These are phyloP conservation scores for Chromis chromis DNA, from an alignment of 2,797 vertebrate genomes.

Conservation along the genomic window DNA sequence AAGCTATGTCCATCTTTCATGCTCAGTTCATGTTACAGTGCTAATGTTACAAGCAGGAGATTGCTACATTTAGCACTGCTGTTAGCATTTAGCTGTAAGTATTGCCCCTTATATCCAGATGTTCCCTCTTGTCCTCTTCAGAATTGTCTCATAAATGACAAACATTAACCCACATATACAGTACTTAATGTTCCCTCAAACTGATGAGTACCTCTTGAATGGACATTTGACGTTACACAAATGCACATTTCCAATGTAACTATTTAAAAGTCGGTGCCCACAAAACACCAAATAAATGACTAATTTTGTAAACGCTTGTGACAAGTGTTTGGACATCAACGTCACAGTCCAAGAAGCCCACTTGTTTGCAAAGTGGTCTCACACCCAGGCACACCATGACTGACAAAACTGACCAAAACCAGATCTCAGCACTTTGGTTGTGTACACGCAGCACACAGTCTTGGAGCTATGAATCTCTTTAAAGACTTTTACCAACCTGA, in stretches of 20 bases:
- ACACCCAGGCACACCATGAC: background rate
- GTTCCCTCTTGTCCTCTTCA: too few species aligned
- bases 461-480: conserved; percentile 7
- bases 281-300: conserved; percentile 12
- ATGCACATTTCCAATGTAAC: conserved; percentile 7
- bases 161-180: too few species aligned
- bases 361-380: conserved; percentile 18
- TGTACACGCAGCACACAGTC: conserved; percentile 1
- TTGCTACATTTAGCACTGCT: too few species aligned
- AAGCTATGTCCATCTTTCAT: too few species aligned
- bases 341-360: background rate
- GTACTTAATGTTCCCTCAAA: background rate
- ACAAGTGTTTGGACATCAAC: conserved; percentile 31
- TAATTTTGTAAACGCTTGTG: conserved; percentile 12
- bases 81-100: too few species aligned
- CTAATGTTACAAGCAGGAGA: too few species aligned
- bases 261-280: conserved; percentile 20
- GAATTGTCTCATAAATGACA: too few species aligned
- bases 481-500: background rate
- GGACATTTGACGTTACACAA: conserved; percentile 16
- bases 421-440: conserved; percentile 18
- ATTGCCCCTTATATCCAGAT: too few species aligned
- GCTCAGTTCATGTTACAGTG: too few species aligned
- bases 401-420: conserved; percentile 15
- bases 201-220: background rate